These are phyloP conservation scores for Pteromalus puparum DNA, from an alignment of 1,140 invertebrate species.

Conservation along the genomic window DNA sequence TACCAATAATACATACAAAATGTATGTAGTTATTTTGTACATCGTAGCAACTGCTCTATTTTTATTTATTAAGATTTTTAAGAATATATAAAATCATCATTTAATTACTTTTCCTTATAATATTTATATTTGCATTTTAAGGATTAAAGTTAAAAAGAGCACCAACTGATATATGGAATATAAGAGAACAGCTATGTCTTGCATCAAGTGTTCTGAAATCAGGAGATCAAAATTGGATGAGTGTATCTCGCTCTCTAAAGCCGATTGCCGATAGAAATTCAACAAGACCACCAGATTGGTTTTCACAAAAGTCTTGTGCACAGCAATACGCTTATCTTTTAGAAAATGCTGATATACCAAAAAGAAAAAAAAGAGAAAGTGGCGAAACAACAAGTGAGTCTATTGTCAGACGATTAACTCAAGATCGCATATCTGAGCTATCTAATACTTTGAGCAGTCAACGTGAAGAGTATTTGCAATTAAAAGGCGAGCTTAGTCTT, in stretches of 20 bases:
- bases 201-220: conserved; percentile 91
- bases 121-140: conserved; percentile 47
- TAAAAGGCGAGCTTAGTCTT: conserved; percentile 80
- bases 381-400: conserved; percentile 88
- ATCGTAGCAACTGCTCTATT: too few relatives aligned
- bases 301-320: conserved; percentile 93
- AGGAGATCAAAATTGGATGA: conserved; percentile 96
- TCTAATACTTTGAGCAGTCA: conserved; percentile 82
- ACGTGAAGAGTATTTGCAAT: conserved; percentile 82
- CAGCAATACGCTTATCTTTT: conserved; percentile 90
- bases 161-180: conserved; percentile 89
- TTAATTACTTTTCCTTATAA: conserved; percentile 12
- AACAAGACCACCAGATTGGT: conserved; percentile 88
- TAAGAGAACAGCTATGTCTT: conserved; percentile 88
- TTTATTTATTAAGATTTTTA: too few relatives aligned
- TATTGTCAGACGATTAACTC: conserved; percentile 86
- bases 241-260: conserved; percentile 87
- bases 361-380: conserved; percentile 87
- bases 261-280: conserved; percentile 82
- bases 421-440: conserved; percentile 87
- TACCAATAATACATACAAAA: too few relatives aligned
- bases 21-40: too few relatives aligned
- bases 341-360: conserved; percentile 90
- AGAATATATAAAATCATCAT: conserved; percentile 3
- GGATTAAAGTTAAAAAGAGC: conserved; percentile 80